Percentiles rank a stretch among this genome's conserved stretches.
These are phyloP conservation scores for Gambelia wislizenii DNA, from an alignment of 2,797 vertebrate genomes.

Conservation along the genomic window DNA sequence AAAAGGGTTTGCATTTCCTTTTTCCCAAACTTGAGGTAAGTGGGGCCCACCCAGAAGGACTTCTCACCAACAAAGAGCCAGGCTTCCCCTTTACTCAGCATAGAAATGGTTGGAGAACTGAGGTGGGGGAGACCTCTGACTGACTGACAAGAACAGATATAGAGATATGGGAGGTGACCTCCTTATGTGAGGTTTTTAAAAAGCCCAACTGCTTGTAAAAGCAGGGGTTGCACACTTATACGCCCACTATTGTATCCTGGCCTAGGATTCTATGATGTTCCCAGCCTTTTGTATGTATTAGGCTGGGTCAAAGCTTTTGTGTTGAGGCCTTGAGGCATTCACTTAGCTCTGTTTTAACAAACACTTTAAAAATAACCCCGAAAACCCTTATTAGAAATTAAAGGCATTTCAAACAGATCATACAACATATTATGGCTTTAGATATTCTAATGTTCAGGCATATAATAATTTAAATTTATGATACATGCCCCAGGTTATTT, in stretches of 20 bases:
- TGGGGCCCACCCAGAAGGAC: too few relatives aligned
- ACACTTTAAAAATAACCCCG: conserved; percentile 38
- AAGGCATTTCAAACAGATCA: conserved; percentile 64
- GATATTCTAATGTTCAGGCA: conserved; percentile 46
- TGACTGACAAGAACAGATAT: too few relatives aligned
- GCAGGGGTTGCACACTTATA: too few relatives aligned
- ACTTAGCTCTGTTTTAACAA: conserved; percentile 62
- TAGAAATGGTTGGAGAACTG: too few relatives aligned
- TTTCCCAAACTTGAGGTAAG: too few relatives aligned
- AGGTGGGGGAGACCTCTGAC: too few relatives aligned
- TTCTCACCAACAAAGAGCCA: too few relatives aligned
- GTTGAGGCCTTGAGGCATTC: conserved; percentile 41
- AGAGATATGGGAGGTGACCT: too few relatives aligned
- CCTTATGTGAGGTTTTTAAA: too few relatives aligned
- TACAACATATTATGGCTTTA: conserved; percentile 55
- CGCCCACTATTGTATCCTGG: background rate
- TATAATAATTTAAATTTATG: conserved; percentile 40
- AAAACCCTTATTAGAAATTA: conserved; percentile 63
- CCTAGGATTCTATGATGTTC: background rate
- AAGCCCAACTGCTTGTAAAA: too few relatives aligned
- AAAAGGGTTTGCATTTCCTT: too few relatives aligned
- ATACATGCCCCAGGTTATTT: conserved; percentile 47
- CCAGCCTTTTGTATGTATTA: background rate
- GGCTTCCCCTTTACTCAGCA: too few relatives aligned
- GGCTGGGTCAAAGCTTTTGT: conserved; percentile 47